Percentiles rank a stretch among this genome's conserved stretches.
Evolutionary conservation across 2,797 vertebrate genomes (phyloP).

Genomic region (Moxostoma hubbsi): DNA sequence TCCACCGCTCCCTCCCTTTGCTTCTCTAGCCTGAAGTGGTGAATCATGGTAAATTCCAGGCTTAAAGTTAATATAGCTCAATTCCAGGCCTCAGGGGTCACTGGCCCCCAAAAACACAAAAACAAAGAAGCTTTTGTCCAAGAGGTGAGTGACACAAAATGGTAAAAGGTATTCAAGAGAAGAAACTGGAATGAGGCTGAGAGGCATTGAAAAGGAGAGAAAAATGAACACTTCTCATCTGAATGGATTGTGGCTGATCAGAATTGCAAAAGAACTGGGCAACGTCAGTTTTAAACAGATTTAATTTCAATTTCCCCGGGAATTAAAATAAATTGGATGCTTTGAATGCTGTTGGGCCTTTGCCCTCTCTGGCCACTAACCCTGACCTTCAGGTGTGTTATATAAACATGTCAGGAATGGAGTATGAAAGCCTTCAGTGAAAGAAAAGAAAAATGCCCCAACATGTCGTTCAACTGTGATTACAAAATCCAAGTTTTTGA

Average conservation of each 20-base stretch:
- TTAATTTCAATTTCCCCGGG: slow-evolving; percentile 47
- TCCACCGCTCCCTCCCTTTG: slow-evolving; percentile 33
- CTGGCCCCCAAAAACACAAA: slow-evolving; percentile 72
- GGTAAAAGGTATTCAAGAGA: slow-evolving; percentile 64
- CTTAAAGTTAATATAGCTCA: slow-evolving; percentile 89
- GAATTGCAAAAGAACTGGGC: slow-evolving; percentile 16
- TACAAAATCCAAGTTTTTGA: background rate
- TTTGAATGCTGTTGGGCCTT: slow-evolving; percentile 3
- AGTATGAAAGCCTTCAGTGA: background rate
- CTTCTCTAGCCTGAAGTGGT: slow-evolving; percentile 58
- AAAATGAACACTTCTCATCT: background rate
- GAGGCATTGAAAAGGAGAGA: slow-evolving; percentile 10
- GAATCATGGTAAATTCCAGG: slow-evolving; percentile 84
- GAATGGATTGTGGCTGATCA: slow-evolving; percentile 45
- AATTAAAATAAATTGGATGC: slow-evolving; percentile 12
- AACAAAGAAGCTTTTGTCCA: slow-evolving; percentile 81
- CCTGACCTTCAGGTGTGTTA: slow-evolving; percentile 7
- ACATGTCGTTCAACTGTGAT: background rate
- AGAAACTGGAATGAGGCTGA: slow-evolving; percentile 56
- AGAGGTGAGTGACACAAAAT: slow-evolving; percentile 73
- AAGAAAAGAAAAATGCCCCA: background rate
- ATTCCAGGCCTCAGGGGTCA: slow-evolving; percentile 80
- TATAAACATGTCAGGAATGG: slow-evolving; percentile 33
- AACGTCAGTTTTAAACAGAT: background rate
- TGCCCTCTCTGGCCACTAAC: slow-evolving; percentile 30